Evolutionary conservation across 1,140 invertebrate species (phyloP).

Genomic region (Acarapis woodi): DNA sequence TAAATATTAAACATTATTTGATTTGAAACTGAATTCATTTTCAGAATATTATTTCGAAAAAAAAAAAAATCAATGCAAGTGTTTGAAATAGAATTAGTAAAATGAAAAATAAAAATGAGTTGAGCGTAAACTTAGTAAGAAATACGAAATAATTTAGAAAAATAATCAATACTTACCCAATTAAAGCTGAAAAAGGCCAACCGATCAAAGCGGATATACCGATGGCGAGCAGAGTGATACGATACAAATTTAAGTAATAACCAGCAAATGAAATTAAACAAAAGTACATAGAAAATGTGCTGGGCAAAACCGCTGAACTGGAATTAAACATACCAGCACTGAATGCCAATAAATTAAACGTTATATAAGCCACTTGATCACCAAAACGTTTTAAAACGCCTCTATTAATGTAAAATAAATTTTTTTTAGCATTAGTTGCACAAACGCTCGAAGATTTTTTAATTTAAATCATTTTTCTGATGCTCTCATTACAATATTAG

Average conservation of each 20-base stretch:
- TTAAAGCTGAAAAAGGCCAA: slow-evolving; percentile 70
- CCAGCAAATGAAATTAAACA: slow-evolving; percentile 46
- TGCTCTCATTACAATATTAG: not conserved
- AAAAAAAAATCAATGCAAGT: too few species aligned
- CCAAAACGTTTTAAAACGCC: slow-evolving; percentile 64
- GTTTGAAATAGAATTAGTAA: slow-evolving; percentile 9
- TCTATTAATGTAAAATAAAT: slow-evolving; percentile 31
- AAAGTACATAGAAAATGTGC: slow-evolving; percentile 66
- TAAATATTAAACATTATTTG: too few species aligned
- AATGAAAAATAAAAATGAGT: slow-evolving; percentile 10
- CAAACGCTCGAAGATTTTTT: too few species aligned
- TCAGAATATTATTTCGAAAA: too few species aligned
- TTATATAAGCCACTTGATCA: slow-evolving; percentile 49
- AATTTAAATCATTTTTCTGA: too few species aligned
- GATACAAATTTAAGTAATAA: slow-evolving; percentile 48
- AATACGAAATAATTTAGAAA: not conserved
- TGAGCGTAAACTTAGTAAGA: slow-evolving; percentile 1
- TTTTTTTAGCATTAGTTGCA: too few species aligned
- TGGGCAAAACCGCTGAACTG: slow-evolving; percentile 64
- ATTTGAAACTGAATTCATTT: too few species aligned
- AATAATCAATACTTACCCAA: slow-evolving; percentile 27
- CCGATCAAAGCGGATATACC: slow-evolving; percentile 44
- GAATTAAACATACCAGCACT: slow-evolving; percentile 73
- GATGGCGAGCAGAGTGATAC: slow-evolving; percentile 47
- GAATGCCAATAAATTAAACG: slow-evolving; percentile 47